A percentile compares a stretch with the other conserved stretches of the same genome.
These are phyloP conservation scores for Xylocampa areola DNA, from an alignment of 2,888 invertebrate species.

Conservation along the genomic window DNA sequence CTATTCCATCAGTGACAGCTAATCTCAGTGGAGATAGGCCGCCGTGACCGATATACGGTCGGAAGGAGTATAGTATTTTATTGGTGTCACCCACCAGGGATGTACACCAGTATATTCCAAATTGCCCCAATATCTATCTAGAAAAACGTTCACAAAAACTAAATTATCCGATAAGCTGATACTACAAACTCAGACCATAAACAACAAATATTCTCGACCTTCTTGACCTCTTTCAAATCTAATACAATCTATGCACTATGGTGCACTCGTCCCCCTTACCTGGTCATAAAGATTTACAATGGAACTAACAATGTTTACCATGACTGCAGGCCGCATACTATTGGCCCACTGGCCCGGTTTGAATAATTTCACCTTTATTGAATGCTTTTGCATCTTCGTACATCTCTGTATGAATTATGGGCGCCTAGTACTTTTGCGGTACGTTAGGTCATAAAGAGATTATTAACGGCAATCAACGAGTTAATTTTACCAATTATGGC, in stretches of 20 bases:
- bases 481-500: no score
- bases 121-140: no score
- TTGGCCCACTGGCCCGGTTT: conserved; percentile 43
- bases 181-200: conserved; percentile 15
- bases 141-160: conserved; percentile 3
- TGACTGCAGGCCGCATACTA: conserved; percentile 49
- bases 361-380: conserved; percentile 54
- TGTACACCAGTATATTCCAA: no score
- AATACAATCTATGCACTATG: conserved; percentile 35
- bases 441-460: background rate
- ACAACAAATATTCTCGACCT: conserved; percentile 38
- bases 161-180: background rate
- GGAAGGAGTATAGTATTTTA: no score
- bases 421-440: conserved; percentile 30
- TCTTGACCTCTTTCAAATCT: conserved; percentile 41
- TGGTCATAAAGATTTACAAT: conserved; percentile 51
- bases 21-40: no score
- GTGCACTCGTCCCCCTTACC: conserved; percentile 38
- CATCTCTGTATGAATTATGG: conserved; percentile 30
- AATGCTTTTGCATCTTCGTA: conserved; percentile 45
- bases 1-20: no score
- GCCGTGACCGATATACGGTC: no score
- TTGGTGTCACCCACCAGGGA: no score
- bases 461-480: no score
- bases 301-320: conserved; percentile 52